Evolutionary conservation across 2,888 invertebrate genomes (phyloP), one percentile per base, ranked within the genome.

Genomic region (Dryomyza anilis): DNA sequence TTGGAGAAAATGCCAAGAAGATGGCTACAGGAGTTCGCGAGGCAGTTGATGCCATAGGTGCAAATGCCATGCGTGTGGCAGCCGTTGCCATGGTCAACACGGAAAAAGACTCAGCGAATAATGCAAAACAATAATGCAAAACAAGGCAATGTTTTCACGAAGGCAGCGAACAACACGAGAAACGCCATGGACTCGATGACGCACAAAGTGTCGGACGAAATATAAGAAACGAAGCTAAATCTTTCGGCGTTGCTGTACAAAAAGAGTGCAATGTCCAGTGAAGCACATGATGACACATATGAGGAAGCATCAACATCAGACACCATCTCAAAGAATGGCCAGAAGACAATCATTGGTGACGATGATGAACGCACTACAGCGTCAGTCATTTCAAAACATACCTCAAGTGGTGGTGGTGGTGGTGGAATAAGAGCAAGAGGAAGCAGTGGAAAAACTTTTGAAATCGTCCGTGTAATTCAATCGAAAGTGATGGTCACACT

Each of bases 321-420:
- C 4, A 60, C 48, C 1, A 59, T 63, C 25, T 68, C 67, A 0
- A 73, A 75, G 7, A 72, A 71, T 16, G 61, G 36, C 19, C 59
- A 48, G 23, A 67, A 61, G 43, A 77, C 69, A 2, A 72, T 72
- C 0, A 53, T 70, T 6, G 74, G 70, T 12, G 75, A 75, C 56
- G 80, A 80, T 62, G 82, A 83, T 64, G 83, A 83, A 63, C 73
- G 81, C 1, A 83, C 82, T 12, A 83, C 83, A 1, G 82, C 82
- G 4, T 83, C 82, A 0, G 81, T 81, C 1, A 83, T 80, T 64
- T 83, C 82, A 0, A 80, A 77, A 52, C 76, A 77, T 46, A 77
- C 76, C 27, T 76, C 76, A 2, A 70, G 72, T 0, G 74, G n/a
- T n/a, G n/a, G n/a, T n/a, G n/a, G n/a, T n/a, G n/a, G n/a, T n/a